Evolutionary conservation across 2,888 invertebrate species (phyloP).

Genomic region (Hydropsyche betteni): DNA sequence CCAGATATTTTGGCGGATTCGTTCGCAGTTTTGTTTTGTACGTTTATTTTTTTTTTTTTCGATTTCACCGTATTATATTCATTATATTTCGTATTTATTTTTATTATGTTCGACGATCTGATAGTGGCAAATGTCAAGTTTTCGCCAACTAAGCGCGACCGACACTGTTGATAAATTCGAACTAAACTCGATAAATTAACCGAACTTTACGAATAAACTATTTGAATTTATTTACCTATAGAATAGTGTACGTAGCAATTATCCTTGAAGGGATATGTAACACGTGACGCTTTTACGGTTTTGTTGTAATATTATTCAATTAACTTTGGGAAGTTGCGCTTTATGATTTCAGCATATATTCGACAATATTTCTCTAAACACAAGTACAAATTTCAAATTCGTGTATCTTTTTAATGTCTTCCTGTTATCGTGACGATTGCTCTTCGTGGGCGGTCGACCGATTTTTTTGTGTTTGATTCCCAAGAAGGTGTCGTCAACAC

Average conservation of each 20-base stretch:
- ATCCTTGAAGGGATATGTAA: too few species aligned
- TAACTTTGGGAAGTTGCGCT: neutral
- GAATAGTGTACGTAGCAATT: too few species aligned
- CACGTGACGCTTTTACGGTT: too few species aligned
- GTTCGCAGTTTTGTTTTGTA: neutral
- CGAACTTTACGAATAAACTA: too few species aligned
- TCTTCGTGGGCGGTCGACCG: constrained; percentile 31
- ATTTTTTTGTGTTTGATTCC: constrained; percentile 11
- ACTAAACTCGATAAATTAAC: too few species aligned
- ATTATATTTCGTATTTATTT: neutral
- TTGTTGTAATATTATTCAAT: too few species aligned
- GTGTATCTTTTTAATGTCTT: constrained; percentile 36
- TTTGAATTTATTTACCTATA: too few species aligned
- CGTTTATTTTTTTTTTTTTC: neutral
- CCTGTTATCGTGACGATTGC: constrained; percentile 24
- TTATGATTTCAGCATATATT: constrained; percentile 7
- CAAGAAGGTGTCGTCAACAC: constrained; percentile 11
- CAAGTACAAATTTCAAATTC: constrained; percentile 35
- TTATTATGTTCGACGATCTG: neutral
- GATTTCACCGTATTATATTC: neutral
- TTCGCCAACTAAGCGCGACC: neutral
- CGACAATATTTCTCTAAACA: constrained; percentile 16
- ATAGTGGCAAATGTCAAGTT: constrained; percentile 32
- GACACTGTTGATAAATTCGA: neutral
- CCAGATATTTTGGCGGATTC: neutral